Base-by-base conservation (phyloP, 2,888 invertebrate genomes). In the Noctua pronuba region DNA sequence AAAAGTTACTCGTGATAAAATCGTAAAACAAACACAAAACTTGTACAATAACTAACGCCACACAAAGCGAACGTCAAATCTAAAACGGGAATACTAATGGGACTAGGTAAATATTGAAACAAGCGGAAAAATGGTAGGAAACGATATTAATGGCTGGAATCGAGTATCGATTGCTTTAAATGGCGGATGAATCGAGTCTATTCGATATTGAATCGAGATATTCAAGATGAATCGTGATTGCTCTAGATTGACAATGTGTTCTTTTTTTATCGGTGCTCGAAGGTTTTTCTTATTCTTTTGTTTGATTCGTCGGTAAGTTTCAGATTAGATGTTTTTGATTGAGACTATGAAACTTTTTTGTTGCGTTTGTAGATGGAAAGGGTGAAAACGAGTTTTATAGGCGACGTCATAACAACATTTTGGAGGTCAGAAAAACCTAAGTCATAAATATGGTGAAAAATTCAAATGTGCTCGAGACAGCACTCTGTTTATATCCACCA, bases 121-220 rank as follows among this genome's bases (percentile, higher is more conserved):
- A 88, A 80, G 76, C 82, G 80, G 83, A 84, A 89, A 91, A 92
- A 90, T 88, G 86, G 84, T 85, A 85, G 86, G 80, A 90, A 90
- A 90, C 84, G 82, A 88, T 91, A 90, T 90, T 89, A 90, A 90
- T 89, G 88, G 75, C 74, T 80, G 79, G 82, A 89, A 89, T 88
- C 82, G 87, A 86, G 86, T 86, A 90, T 90, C 88, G 88, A 90
- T 91, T 88, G 88, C 92, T 92, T 91, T 89, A 89, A 92, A 89
- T 83, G 87, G 62, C 82, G 86, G 86, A 87, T 86, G 85, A 87
- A 88, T 82, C 83, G 87, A 84, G 84, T 87, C 88, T 86, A 86
- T 87, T 89, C 85, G 85, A 86, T 82, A 85, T 83, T 65, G 82
- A 88, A 84, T 86, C 72, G 79, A 89, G 88, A 88, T 87, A 85